These are phyloP conservation scores for Caradrina clavipalpis DNA, from an alignment of 2,888 invertebrate genomes.

Conservation along the genomic window DNA sequence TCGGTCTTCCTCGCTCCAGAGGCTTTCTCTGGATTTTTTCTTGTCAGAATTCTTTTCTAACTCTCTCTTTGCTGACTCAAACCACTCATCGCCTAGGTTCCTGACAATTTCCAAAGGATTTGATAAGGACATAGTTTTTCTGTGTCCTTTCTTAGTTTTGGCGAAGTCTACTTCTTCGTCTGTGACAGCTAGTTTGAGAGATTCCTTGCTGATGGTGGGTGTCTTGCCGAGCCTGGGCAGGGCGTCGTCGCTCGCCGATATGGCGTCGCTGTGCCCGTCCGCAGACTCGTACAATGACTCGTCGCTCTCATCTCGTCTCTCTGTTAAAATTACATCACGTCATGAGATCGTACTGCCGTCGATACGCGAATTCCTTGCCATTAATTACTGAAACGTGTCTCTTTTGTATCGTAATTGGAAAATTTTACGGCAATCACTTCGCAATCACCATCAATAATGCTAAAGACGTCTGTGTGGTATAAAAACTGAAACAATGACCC, in stretches of 20 bases:
- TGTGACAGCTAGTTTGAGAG: slow-evolving; percentile 85
- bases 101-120: slow-evolving; percentile 88
- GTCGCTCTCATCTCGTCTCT: slow-evolving; percentile 88
- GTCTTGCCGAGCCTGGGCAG: slow-evolving; percentile 82
- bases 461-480: slow-evolving; percentile 55
- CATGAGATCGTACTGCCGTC: slow-evolving; percentile 39
- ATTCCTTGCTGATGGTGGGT: slow-evolving; percentile 87
- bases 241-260: slow-evolving; percentile 87
- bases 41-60: slow-evolving; percentile 83
- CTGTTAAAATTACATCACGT: slow-evolving; percentile 74
- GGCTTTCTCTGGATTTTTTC: slow-evolving; percentile 87
- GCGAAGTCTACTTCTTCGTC: slow-evolving; percentile 84
- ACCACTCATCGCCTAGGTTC: slow-evolving; percentile 87
- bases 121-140: slow-evolving; percentile 88
- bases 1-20: slow-evolving; percentile 88
- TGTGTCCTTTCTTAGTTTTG: slow-evolving; percentile 83
- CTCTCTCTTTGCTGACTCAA: slow-evolving; percentile 83
- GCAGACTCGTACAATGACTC: slow-evolving; percentile 89
- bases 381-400: slow-evolving; percentile 51
- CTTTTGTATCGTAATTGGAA: slow-evolving; percentile 53
- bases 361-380: slow-evolving; percentile 71
- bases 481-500: slow-evolving; percentile 71
- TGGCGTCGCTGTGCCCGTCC: slow-evolving; percentile 86
- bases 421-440: slow-evolving; percentile 56
- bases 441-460: slow-evolving; percentile 56